Base-by-base conservation (phyloP, 2,888 invertebrate genomes). In the Anthoptus insignis region DNA sequence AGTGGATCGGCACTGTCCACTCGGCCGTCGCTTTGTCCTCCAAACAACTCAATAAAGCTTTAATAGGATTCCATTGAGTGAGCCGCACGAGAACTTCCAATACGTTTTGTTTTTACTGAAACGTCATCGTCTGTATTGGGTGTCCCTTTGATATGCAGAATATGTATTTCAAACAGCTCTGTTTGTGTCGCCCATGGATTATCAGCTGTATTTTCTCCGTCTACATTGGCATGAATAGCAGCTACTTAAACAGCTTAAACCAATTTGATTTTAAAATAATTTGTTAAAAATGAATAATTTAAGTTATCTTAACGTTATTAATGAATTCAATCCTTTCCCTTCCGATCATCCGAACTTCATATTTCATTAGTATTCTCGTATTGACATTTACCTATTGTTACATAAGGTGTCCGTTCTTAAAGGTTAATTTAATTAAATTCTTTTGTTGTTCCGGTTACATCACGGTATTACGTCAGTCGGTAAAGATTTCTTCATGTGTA, bases 11-110 rank as follows among this genome's bases (percentile, higher is more conserved):
- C 81, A 80, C 79, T 78, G 77, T 75, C 78, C 79, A 77, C 72
- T 77, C 73, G 73, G 76, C 73, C 70, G 71, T 77, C 77, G 81
- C 80, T 84, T 87, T 80, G 81, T 81, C 68, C 73, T 80, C 82
- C 76, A 78, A 78, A 84, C 86, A 86, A 89, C 86, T 88, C 89
- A 88, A 91, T 91, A 91, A 85, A 85, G 80, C 80, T 83, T 80
- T 89, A 91, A 91, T 92, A 81, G 90, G 87, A 91, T 88, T 90
- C 82, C 84, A 87, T 81, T 81, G 76, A 81, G 81, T 77, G 82
- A 87, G 81, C 87, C 86, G 84, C 83, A 83, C 86, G 89, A 86
- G 82, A 58, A 60, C 24, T 63, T 59, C 53, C 59, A 64, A 57
- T 72, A 34, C 34, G 21, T 56, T 70, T 67, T 70, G 66, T 67